Evolutionary conservation across 1,140 invertebrate species (phyloP).

Genomic region (Euborellia annulipes): DNA sequence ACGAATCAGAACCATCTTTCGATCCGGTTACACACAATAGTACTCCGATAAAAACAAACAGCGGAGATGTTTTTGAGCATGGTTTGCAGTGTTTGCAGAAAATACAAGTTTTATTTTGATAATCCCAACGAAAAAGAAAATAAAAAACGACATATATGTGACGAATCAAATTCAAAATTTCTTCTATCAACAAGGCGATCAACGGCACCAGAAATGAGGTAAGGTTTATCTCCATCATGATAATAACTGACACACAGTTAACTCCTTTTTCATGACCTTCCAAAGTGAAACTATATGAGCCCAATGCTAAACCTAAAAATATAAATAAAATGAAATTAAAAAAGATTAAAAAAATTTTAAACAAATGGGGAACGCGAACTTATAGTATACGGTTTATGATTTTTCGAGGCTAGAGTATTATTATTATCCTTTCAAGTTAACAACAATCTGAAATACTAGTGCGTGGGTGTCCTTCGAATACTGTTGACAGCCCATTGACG

Average conservation of each 20-base stretch:
- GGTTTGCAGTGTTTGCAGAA: conserved; percentile 88
- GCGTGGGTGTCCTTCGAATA: conserved; percentile 96
- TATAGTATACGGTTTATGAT: too few species aligned
- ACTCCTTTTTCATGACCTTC: conserved; percentile 99
- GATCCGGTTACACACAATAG: conserved; percentile 94
- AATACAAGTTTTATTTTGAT: conserved; percentile 99
- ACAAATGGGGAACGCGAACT: too few species aligned
- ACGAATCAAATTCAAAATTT: too few species aligned
- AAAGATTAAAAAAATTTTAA: too few species aligned
- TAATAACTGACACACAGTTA: conserved; percentile 99
- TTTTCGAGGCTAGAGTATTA: conserved; percentile 99
- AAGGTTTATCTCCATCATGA: conserved; percentile 99
- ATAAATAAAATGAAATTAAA: too few species aligned
- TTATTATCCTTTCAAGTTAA: conserved; percentile 99
- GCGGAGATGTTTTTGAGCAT: conserved; percentile 37
- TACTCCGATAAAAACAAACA: conserved; percentile 91
- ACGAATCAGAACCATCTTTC: conserved; percentile 88
- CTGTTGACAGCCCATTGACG: conserved; percentile 96
- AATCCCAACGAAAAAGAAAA: conserved; percentile 89
- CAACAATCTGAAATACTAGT: conserved; percentile 99
- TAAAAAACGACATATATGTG: too few species aligned
- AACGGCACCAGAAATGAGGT: conserved; percentile 96
- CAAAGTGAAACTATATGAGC: conserved; percentile 94
- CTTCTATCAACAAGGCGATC: conserved; percentile 60
- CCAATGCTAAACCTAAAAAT: conserved; percentile 78